Evolutionary conservation across 2,888 invertebrate species (phyloP).

Genomic region (Epicampocera succincta): DNA sequence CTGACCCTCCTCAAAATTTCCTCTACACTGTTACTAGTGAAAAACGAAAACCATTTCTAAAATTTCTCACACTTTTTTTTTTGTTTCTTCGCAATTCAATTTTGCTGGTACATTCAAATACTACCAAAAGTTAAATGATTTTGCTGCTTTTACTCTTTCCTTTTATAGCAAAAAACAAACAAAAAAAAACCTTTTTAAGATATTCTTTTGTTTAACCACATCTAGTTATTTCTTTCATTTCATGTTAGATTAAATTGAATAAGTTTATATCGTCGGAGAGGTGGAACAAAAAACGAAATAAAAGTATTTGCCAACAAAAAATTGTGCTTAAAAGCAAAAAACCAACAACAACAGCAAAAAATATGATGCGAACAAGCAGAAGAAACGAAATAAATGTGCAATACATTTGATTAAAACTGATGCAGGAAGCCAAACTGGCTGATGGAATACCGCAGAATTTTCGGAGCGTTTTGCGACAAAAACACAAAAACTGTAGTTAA

Average conservation of each 20-base stretch:
- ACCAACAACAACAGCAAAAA: neutral
- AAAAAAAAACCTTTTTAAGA: constrained; percentile 1
- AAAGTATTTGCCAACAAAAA: neutral
- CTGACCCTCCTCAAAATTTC: too few relatives aligned
- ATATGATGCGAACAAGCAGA: neutral
- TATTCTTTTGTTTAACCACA: constrained; percentile 50
- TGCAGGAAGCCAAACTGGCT: constrained; percentile 55
- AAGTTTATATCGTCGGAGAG: constrained; percentile 43
- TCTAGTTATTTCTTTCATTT: constrained; percentile 38
- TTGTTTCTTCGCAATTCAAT: neutral
- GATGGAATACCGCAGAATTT: constrained; percentile 59
- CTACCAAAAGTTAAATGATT: neutral
- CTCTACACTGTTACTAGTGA: too few relatives aligned
- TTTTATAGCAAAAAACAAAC: neutral
- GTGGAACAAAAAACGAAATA: neutral
- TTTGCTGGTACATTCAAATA: neutral
- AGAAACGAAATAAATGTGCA: constrained; percentile 44
- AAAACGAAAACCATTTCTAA: too few relatives aligned
- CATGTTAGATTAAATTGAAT: constrained; percentile 55
- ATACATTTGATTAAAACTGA: constrained; percentile 66
- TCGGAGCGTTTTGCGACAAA: constrained; percentile 54
- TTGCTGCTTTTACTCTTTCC: constrained; percentile 1
- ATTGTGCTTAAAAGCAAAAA: neutral
- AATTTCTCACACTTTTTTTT: neutral
- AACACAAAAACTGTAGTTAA: constrained; percentile 28